Evolutionary conservation across 2,888 invertebrate species (phyloP).

Genomic region (Hirtodrosophila trivittata): DNA sequence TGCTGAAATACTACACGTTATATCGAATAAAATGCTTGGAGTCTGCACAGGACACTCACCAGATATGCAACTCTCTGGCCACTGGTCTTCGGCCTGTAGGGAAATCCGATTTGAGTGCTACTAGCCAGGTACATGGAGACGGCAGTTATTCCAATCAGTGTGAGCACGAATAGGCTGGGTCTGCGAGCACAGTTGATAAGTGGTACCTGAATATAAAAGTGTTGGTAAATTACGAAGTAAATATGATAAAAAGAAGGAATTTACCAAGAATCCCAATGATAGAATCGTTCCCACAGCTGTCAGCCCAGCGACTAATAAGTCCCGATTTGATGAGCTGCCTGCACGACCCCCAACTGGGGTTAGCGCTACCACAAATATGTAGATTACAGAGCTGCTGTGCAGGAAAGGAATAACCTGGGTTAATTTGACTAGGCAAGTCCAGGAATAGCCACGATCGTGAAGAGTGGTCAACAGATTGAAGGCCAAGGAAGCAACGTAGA

Average conservation of each 20-base stretch:
- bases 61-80: constrained; percentile 83
- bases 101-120: constrained; percentile 86
- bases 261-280: constrained; percentile 81
- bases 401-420: constrained; percentile 83
- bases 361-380: constrained; percentile 84
- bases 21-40: not conserved
- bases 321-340: constrained; percentile 84
- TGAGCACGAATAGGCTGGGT: constrained; percentile 41
- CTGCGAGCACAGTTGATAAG: constrained; percentile 57
- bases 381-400: constrained; percentile 84
- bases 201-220: constrained; percentile 44
- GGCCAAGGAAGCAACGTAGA: constrained; percentile 69
- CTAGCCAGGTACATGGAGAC: constrained; percentile 41
- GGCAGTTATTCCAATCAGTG: constrained; percentile 28
- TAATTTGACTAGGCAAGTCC: constrained; percentile 78
- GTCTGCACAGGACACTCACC: constrained; percentile 72
- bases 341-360: constrained; percentile 86
- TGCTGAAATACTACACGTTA: constrained; percentile 80
- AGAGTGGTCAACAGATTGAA: constrained; percentile 77
- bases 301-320: constrained; percentile 85
- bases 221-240: no score
- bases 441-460: constrained; percentile 70
- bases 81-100: constrained; percentile 84
- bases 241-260: no score
- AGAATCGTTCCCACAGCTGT: constrained; percentile 76